A percentile compares a stretch with the other conserved stretches of the same genome.
These are phyloP conservation scores for Rhagoletis pomonella DNA, from an alignment of 1,140 invertebrate genomes.

Conservation along the genomic window DNA sequence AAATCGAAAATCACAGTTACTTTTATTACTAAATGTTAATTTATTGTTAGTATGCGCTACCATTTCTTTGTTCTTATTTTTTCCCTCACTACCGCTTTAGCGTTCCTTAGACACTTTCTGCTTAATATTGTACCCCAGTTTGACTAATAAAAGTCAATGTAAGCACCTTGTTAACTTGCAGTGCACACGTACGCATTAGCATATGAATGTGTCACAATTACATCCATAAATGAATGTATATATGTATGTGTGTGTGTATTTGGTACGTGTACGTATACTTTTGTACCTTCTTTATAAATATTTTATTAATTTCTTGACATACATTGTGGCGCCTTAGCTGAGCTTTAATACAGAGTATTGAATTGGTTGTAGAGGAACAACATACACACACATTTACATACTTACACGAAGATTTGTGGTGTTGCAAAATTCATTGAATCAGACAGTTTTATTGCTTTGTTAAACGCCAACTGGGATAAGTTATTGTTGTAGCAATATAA, in stretches of 20 bases:
- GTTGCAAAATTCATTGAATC: slow-evolving; percentile 32
- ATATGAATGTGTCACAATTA: slow-evolving; percentile 44
- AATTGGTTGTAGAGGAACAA: background rate
- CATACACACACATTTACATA: no score
- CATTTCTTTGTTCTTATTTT: background rate
- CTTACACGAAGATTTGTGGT: slow-evolving; percentile 38
- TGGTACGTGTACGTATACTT: background rate
- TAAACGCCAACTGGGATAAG: slow-evolving; percentile 11
- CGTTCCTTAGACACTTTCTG: no score
- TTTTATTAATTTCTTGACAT: slow-evolving; percentile 48
- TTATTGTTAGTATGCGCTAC: background rate
- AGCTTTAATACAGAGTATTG: background rate
- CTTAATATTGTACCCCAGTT: background rate
- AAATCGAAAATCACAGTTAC: slow-evolving; percentile 1
- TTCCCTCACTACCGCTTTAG: background rate
- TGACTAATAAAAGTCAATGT: slow-evolving; percentile 45
- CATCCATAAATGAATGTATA: background rate
- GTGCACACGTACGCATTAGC: slow-evolving; percentile 26
- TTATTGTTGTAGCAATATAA: background rate
- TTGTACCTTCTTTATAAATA: slow-evolving; percentile 19
- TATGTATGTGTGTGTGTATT: no score
- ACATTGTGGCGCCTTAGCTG: background rate
- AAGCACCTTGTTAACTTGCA: slow-evolving; percentile 50
- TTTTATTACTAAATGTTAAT: background rate
- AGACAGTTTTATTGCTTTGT: slow-evolving; percentile 39